Evolutionary conservation across 1,140 invertebrate species (phyloP), one percentile per base, ranked within the genome.

Genomic region (Pseudomyrmex sp.): DNA sequence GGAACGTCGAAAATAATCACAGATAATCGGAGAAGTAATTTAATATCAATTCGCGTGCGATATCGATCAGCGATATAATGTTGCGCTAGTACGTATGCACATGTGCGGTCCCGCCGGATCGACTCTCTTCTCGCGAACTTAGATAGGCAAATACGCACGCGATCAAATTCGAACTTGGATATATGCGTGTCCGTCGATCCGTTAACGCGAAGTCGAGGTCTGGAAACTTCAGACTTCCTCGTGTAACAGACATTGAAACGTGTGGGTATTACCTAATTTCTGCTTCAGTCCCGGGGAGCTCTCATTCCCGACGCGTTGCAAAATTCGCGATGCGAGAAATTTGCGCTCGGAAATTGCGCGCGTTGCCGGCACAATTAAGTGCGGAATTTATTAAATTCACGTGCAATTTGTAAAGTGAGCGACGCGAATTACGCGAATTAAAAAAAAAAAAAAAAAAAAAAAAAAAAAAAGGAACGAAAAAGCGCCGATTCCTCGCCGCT

Each of bases 1-100:
- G n/a, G n/a, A n/a, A n/a, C 20, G 15, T 56, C 50, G 35, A 70
- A 79, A 59, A 61, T 58, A 48, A 35, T 35, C 10, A 10, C 12
- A 23, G 75, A 79, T 79, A 79, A 79, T 79, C 50, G 13, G 44
- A 35, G 54, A 80, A 80, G 54, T 72, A 80, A 72, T 87, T 87
- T 84, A 69, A 58, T 13, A 18, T 26, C 18, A 13, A 56, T 10
- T 68, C 10, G 59, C 3, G 10, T 23, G 10, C 52, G 13, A 48
- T 35, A 35, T 80, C 66, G 66, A 70, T 80, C 3, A 9, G 15
- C 52, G 20, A 48, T 58, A 35, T 35, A 48, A 46, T 72, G 59
- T 26, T 13, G 18, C 35, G 12, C 58, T 52, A 44, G 15, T 23
- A 35, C 35, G 2, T 5, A 35, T 35, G 35, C 0, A 7, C 0